These are phyloP conservation scores for Charadrius vociferus DNA, from an alignment of 2,113 vertebrate species.

Conservation along the genomic window DNA sequence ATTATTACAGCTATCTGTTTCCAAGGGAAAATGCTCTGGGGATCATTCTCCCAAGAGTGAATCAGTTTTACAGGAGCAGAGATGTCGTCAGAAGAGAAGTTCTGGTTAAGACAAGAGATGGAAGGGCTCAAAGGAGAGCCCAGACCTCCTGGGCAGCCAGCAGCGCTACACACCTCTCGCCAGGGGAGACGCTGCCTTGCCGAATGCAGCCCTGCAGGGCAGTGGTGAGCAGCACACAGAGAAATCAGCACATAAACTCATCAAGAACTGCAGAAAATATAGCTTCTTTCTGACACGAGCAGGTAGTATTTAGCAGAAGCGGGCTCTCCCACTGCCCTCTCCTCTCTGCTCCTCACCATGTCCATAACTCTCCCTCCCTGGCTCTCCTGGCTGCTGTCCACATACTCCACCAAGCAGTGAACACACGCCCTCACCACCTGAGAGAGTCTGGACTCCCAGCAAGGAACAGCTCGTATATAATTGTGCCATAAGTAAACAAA, in stretches of 20 bases:
- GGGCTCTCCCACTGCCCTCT: rapidly evolving
- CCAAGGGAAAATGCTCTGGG: background rate
- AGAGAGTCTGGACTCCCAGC: background rate
- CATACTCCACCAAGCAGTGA: background rate
- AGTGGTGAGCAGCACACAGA: background rate
- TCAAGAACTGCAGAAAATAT: background rate
- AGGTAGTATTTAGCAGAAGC: background rate
- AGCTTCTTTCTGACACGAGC: background rate
- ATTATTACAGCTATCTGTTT: background rate
- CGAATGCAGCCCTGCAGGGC: background rate
- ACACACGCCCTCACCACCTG: background rate
- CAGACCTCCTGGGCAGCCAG: background rate
- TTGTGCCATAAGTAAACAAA: background rate
- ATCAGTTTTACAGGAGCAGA: background rate
- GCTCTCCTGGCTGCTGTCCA: background rate
- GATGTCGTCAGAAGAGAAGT: background rate
- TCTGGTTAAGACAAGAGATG: background rate
- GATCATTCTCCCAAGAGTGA: background rate
- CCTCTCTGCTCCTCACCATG: background rate
- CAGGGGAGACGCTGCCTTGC: rapidly evolving
- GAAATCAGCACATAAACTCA: background rate
- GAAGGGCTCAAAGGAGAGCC: background rate
- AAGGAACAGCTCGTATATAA: background rate
- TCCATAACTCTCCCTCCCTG: rapidly evolving
- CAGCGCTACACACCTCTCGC: rapidly evolving